These are phyloP conservation scores for Osmoderma eremita DNA, from an alignment of 2,888 invertebrate genomes.

Conservation along the genomic window DNA sequence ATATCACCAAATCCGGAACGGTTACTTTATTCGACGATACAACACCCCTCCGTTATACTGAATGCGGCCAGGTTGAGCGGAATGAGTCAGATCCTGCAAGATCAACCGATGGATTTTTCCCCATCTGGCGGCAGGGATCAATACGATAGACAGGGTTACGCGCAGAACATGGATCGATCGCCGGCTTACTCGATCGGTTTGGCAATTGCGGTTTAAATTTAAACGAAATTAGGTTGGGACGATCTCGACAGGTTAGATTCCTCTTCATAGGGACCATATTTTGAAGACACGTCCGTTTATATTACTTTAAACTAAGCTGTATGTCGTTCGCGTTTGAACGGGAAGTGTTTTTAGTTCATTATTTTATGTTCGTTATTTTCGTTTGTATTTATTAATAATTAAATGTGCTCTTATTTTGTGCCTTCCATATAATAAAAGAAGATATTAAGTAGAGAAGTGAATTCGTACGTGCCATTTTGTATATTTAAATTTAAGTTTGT, in stretches of 20 bases:
- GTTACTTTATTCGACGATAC: conserved; percentile 60
- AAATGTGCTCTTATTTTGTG: conserved; percentile 43
- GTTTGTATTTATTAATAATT: conserved; percentile 21
- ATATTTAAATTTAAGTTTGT: conserved; percentile 10
- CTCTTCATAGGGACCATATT: conserved; percentile 51
- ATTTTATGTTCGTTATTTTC: conserved; percentile 6
- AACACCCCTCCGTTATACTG: conserved; percentile 61
- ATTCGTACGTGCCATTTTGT: conserved; percentile 52
- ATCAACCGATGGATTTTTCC: conserved; percentile 63
- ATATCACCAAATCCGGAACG: conserved; percentile 69
- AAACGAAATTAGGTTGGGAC: conserved; percentile 22
- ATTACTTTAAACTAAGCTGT: conserved; percentile 17
- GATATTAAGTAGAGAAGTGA: conserved; percentile 50
- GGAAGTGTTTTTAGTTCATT: neutral
- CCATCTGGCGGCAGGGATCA: conserved; percentile 50
- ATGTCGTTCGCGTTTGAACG: neutral
- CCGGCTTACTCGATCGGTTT: conserved; percentile 54
- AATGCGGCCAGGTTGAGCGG: conserved; percentile 52
- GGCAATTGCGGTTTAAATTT: conserved; percentile 57
- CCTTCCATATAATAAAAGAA: conserved; percentile 39
- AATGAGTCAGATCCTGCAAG: conserved; percentile 53
- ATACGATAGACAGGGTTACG: conserved; percentile 45
- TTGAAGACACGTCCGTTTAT: conserved; percentile 37
- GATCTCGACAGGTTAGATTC: conserved; percentile 34
- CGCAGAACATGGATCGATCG: conserved; percentile 47